phyloP scores from a whole-genome alignment of 2,797 vertebrate genomes.

The Coregonus suidteri region DNA sequence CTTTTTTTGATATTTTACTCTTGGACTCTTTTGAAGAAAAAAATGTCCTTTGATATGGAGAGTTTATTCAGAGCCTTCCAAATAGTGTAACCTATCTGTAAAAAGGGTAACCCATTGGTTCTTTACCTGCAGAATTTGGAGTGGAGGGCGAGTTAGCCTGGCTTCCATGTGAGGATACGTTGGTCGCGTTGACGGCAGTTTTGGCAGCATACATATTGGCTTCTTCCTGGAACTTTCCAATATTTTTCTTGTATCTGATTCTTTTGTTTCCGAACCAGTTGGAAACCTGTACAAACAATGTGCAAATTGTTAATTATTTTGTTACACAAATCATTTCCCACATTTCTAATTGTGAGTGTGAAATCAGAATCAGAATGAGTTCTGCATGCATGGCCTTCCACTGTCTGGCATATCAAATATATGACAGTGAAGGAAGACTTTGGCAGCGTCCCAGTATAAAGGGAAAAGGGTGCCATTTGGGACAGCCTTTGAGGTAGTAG shows the following conservation, averaged over 20 bases:
- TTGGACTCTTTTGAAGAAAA: slow-evolving; percentile 7
- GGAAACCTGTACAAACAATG: slow-evolving; percentile 86
- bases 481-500: slow-evolving; percentile 29
- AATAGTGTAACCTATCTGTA: neutral
- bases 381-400: slow-evolving; percentile 45
- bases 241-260: slow-evolving; percentile 99
- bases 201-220: slow-evolving; percentile 99
- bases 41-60: neutral
- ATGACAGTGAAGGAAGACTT: slow-evolving; percentile 46
- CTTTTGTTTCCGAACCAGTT: slow-evolving; percentile 99
- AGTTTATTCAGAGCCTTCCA: neutral
- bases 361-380: slow-evolving; percentile 14
- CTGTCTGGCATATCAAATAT: slow-evolving; percentile 30
- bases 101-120: neutral
- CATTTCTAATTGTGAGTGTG: slow-evolving; percentile 3
- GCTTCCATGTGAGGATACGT: slow-evolving; percentile 97
- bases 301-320: slow-evolving; percentile 30
- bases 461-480: neutral
- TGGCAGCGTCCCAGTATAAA: neutral
- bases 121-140: slow-evolving; percentile 97
- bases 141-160: slow-evolving; percentile 99
- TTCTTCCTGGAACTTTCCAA: slow-evolving; percentile 99
- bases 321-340: slow-evolving; percentile 44
- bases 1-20: too few relatives aligned
- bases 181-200: slow-evolving; percentile 96